Evolutionary conservation across 2,113 vertebrate species (phyloP), one percentile per base, ranked within the genome.

Genomic region (Callipepla squamata): DNA sequence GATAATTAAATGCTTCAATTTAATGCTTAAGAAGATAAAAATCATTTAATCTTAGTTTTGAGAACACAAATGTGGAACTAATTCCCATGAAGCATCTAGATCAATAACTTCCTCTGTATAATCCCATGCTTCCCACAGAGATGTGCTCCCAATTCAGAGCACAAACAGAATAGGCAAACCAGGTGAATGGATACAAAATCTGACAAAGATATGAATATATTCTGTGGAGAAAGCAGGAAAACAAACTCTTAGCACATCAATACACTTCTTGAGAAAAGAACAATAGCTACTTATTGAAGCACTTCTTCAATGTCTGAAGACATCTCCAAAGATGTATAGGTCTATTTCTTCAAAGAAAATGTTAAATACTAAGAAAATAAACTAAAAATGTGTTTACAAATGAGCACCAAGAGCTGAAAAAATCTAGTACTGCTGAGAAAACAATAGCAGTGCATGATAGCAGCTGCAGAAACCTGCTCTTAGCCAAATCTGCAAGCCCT

Each of bases 11-110:
- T 55, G 28, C 44, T 91, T 82, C 67, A 66, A 70, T 75, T 77
- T 81, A 74, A 69, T 75, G n/a, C 18, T 79, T 82, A 32, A 21
- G 36, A 91, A 82, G 73, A 75, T 62, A 72, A 75, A 93, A 93
- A 26, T 0, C 4, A 4, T 18, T 55, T 61, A 59, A 67, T 57
- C 21, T 70, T 47, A 45, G 53, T 62, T 85, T 57, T 44, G 80
- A 66, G 40, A 53, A 61, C 40, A 67, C 19, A 77, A 62, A 67
- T 28, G 25, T 68, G 32, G 81, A 51, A 22, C 14, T 53, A 51
- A 63, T n/a, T 65, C 51, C 89, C 25, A 40, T 10, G 4, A 79
- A 89, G 62, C 20, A 62, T 16, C n/a, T 67, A 1, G 28, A 38
- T 53, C n/a, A 80, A n/a, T 36, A 66, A 28, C 9, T 75, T 83